Percentiles rank a stretch among this genome's conserved stretches.
Evolutionary conservation across 1,140 invertebrate species (phyloP).

Genomic region (Pristionchus pacificus): DNA sequence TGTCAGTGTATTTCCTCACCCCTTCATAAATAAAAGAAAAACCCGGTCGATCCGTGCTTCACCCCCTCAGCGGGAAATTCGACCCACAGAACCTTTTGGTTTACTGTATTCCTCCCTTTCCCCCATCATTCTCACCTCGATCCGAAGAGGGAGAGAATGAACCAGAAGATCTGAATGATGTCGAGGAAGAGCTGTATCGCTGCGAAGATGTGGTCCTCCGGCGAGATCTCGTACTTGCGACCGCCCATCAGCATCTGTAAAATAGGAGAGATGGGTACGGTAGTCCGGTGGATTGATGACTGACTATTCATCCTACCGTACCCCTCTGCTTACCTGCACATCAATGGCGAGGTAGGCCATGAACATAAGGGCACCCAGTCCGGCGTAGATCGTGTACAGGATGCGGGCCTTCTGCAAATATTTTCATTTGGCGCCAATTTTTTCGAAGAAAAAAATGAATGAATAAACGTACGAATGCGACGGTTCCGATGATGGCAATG

Average conservation of each 20-base stretch:
- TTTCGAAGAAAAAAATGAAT: not conserved
- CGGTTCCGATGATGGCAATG: constrained; percentile 38
- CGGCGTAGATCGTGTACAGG: constrained; percentile 49
- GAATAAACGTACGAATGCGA: constrained; percentile 19
- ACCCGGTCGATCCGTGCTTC: too few species aligned
- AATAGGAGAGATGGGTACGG: constrained; percentile 9
- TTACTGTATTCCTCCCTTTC: too few species aligned
- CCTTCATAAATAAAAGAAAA: too few species aligned
- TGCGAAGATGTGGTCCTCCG: constrained; percentile 70
- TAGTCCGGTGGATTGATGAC: too few species aligned
- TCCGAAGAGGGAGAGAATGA: constrained; percentile 44
- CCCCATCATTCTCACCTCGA: constrained; percentile 6
- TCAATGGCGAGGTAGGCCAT: constrained; percentile 67
- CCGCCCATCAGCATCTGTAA: constrained; percentile 66
- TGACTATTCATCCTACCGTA: too few species aligned
- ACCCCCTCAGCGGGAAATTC: too few species aligned
- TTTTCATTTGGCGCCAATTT: constrained; percentile 33
- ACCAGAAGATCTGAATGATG: constrained; percentile 56
- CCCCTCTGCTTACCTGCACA: constrained; percentile 64
- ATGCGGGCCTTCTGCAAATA: constrained; percentile 29
- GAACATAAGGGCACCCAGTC: constrained; percentile 47
- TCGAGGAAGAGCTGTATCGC: constrained; percentile 64
- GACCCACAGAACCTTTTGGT: too few species aligned
- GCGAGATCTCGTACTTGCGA: constrained; percentile 64
- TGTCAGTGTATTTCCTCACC: too few species aligned